Percentiles rank a stretch among this genome's conserved stretches.
Evolutionary conservation across 1,140 invertebrate genomes (phyloP).

Genomic region (Heliconius himera): DNA sequence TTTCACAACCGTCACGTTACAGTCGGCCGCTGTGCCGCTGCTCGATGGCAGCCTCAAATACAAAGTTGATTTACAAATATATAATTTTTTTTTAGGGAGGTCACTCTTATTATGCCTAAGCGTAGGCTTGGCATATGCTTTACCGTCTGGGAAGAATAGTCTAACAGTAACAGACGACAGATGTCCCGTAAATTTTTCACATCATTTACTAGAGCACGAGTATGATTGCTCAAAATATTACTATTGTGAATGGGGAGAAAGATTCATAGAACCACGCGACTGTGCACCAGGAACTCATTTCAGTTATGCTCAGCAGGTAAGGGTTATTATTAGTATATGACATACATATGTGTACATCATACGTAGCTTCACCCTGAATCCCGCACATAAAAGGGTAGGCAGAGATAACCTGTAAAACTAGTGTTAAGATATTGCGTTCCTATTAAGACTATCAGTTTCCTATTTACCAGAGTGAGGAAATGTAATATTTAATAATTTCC

Average conservation of each 20-base stretch:
- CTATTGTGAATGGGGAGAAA: slow-evolving; percentile 61
- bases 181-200: slow-evolving; percentile 39
- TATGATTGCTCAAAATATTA: slow-evolving; percentile 68
- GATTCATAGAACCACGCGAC: slow-evolving; percentile 37
- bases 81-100: slow-evolving; percentile 44
- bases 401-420: too few relatives aligned
- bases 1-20: too few relatives aligned
- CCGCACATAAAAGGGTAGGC: too few relatives aligned
- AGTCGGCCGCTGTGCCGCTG: too few relatives aligned
- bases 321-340: background rate
- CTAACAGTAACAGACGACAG: slow-evolving; percentile 11
- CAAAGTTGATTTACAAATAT: background rate
- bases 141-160: slow-evolving; percentile 29
- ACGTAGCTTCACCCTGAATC: too few relatives aligned
- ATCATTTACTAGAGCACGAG: slow-evolving; percentile 66
- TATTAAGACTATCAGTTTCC: too few relatives aligned
- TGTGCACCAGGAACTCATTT: slow-evolving; percentile 63
- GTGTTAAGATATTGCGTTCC: too few relatives aligned
- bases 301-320: slow-evolving; percentile 54
- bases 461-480: too few relatives aligned
- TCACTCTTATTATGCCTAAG: slow-evolving; percentile 47
- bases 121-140: slow-evolving; percentile 43
- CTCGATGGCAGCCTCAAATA: too few relatives aligned
- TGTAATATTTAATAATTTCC: too few relatives aligned
- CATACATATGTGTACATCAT: too few relatives aligned